A percentile compares a stretch with the other conserved stretches of the same genome.
Conservation (phyloP, 2,113 vertebrate species). For the Gorsachius goisagi region DNA sequence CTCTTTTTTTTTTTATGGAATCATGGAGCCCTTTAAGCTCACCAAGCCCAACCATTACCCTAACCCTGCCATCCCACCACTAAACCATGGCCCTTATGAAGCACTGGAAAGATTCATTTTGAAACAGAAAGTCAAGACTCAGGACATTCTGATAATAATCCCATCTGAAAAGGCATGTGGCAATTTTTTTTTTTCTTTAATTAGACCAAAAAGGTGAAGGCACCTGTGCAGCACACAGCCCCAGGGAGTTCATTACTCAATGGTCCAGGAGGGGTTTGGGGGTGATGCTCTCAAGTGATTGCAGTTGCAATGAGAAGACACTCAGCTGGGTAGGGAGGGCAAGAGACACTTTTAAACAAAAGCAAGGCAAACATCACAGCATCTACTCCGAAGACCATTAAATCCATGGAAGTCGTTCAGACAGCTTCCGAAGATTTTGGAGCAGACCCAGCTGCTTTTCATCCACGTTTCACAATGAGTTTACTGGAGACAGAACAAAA, state of each 20-base stretch:
- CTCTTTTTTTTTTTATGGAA: neutral
- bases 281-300: neutral
- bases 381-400: neutral
- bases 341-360: neutral
- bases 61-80: too few relatives aligned
- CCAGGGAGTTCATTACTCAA: accelerated
- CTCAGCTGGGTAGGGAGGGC: neutral
- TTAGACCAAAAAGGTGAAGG: neutral
- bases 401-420: neutral
- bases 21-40: too few relatives aligned
- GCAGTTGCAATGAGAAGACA: neutral
- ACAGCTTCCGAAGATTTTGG: neutral
- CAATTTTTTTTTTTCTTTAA: neutral
- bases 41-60: too few relatives aligned
- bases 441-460: neutral
- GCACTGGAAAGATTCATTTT: neutral
- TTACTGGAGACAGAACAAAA: neutral
- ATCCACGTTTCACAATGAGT: neutral
- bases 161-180: accelerated
- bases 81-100: too few relatives aligned
- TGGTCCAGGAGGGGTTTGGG: neutral
- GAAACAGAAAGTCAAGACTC: neutral
- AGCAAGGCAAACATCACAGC: neutral
- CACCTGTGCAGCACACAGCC: neutral
- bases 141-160: accelerated